A percentile compares a stretch with the other conserved stretches of the same genome.
phyloP scores from a whole-genome alignment of 2,797 vertebrate genomes.

The Delichon dasypus region DNA sequence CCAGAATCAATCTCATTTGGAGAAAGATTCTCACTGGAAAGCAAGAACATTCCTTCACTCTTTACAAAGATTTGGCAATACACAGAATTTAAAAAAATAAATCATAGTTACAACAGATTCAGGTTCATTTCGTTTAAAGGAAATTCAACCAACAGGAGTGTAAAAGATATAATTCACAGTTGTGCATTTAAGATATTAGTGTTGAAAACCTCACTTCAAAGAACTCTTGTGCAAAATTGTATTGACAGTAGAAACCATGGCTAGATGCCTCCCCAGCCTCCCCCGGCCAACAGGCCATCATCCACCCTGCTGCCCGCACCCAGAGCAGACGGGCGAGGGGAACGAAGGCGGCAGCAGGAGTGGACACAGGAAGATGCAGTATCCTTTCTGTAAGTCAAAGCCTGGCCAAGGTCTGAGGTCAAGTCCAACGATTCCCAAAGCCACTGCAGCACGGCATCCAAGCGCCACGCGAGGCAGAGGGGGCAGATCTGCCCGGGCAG shows the following conservation, averaged over 20 bases:
- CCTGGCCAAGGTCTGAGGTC: slow-evolving; percentile 49
- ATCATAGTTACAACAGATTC: slow-evolving; percentile 61
- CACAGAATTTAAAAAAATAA: slow-evolving; percentile 55
- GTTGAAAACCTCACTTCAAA: slow-evolving; percentile 67
- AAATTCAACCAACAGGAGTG: slow-evolving; percentile 64
- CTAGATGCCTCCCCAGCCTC: slow-evolving; percentile 19
- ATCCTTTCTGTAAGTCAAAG: slow-evolving; percentile 47
- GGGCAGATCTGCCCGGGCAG: neutral
- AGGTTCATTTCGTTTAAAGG: slow-evolving; percentile 59
- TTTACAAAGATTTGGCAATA: slow-evolving; percentile 66
- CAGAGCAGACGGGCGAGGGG: fast-evolving
- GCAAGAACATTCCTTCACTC: slow-evolving; percentile 52
- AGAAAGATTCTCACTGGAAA: slow-evolving; percentile 52
- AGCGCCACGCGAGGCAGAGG: neutral
- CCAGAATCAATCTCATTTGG: slow-evolving; percentile 17
- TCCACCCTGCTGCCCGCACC: neutral
- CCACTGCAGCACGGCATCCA: neutral
- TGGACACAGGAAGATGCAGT: slow-evolving; percentile 27
- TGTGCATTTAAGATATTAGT: slow-evolving; percentile 67
- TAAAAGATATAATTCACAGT: slow-evolving; percentile 72
- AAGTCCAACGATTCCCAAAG: slow-evolving; percentile 34
- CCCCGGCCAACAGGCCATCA: neutral
- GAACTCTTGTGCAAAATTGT: slow-evolving; percentile 67
- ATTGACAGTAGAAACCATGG: slow-evolving; percentile 60
- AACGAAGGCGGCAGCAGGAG: slow-evolving; percentile 1